Evolutionary conservation across 2,888 invertebrate species (phyloP).

Genomic region (Polietes domitor): DNA sequence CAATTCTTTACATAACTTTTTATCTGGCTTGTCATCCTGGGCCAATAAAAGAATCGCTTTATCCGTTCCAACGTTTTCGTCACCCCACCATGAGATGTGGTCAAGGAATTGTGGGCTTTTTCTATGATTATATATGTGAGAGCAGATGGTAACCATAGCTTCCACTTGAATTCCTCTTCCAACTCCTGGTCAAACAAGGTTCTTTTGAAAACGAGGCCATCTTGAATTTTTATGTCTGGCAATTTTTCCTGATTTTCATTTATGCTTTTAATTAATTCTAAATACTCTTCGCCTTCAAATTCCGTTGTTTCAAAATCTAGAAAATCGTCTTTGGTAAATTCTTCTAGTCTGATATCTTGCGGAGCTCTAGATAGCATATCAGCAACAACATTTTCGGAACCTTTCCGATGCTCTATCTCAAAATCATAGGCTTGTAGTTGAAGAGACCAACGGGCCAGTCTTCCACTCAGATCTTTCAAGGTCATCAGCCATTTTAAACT

Average conservation of each 20-base stretch:
- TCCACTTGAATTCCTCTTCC: constrained; percentile 37
- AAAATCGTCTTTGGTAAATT: neutral
- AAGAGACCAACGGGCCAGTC: neutral
- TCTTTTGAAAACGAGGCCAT: neutral
- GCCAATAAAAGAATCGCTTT: constrained; percentile 18
- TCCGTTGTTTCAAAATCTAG: neutral
- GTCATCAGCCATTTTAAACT: no score
- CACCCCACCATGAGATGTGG: constrained; percentile 19
- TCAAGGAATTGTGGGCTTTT: constrained; percentile 20
- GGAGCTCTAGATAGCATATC: no score
- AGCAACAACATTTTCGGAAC: constrained; percentile 15
- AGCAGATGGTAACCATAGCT: constrained; percentile 33
- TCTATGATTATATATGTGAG: constrained; percentile 10
- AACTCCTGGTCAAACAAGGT: constrained; percentile 9
- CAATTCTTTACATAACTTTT: neutral
- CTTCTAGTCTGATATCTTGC: no score
- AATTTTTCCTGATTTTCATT: neutral
- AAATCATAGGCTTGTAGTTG: neutral
- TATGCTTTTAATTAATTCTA: neutral
- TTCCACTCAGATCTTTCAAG: neutral
- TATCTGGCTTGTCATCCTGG: neutral
- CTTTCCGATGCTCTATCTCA: neutral
- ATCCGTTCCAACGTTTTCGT: constrained; percentile 21
- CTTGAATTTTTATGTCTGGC: neutral
- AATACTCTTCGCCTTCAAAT: constrained; percentile 16